phyloP scores from a whole-genome alignment of 2,888 invertebrate species.

The Doris montereyensis region DNA sequence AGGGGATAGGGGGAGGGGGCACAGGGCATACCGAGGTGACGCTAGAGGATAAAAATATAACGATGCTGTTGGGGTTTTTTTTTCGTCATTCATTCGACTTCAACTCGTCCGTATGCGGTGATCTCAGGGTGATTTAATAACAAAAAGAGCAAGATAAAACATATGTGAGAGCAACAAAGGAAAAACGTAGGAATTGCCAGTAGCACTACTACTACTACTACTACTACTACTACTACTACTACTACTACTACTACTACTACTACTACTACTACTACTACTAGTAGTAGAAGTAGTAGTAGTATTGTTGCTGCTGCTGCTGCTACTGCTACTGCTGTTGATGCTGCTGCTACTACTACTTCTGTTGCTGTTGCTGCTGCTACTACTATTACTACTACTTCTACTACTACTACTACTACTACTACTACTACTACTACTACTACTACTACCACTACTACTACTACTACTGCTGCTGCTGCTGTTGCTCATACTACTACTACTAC shows the following conservation, averaged over 20 bases:
- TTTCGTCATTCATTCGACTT: no score
- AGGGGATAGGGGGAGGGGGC: no score
- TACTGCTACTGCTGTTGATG: background rate
- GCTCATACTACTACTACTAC: background rate
- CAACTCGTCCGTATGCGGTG: no score
- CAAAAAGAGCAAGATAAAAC: no score
- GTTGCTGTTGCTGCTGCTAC: background rate
- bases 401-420: background rate
- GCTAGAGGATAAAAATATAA: no score
- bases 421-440: slow-evolving; percentile 1
- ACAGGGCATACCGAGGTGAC: no score
- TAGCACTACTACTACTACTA: background rate
- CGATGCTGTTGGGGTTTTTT: no score
- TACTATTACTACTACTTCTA: background rate
- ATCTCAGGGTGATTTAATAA: no score
- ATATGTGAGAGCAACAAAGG: no score
- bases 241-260: background rate
- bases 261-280: background rate
- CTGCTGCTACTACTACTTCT: background rate
- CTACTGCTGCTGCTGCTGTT: slow-evolving; percentile 18
- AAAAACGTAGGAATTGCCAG: no score
- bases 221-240: background rate
- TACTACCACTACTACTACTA: background rate
- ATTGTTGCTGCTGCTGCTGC: background rate
- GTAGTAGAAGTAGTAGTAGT: background rate